Percentiles rank a stretch among this genome's conserved stretches.
phyloP scores from a whole-genome alignment of 1,140 invertebrate genomes.

The Rhopalosiphum maidis region DNA sequence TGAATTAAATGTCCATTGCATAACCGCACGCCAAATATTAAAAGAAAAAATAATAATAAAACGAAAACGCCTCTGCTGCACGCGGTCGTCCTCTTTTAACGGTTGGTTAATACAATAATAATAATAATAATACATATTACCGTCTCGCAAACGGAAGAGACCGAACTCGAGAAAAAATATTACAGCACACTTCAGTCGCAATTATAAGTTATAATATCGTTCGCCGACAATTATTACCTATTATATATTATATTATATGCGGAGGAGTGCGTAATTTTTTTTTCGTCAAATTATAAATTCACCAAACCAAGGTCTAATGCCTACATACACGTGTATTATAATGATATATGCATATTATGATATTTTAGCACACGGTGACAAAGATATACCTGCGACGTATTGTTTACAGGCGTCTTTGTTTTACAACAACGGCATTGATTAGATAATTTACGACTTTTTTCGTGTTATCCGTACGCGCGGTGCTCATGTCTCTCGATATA shows the following conservation, averaged over 20 bases:
- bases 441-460: conserved; percentile 32
- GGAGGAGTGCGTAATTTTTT: not conserved
- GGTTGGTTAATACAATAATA: not conserved
- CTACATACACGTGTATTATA: not conserved
- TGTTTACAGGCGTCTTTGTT: not conserved
- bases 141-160: not conserved
- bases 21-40: not conserved
- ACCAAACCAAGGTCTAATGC: not conserved
- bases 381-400: not conserved
- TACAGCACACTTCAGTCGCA: not conserved
- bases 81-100: not conserved
- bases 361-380: not conserved
- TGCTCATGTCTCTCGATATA: not conserved
- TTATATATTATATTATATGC: not conserved
- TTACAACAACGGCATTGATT: conserved; percentile 12
- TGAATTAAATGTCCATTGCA: not conserved
- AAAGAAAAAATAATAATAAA: not conserved
- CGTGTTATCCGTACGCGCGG: not conserved
- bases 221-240: not conserved
- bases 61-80: conserved; percentile 22
- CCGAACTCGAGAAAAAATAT: not conserved
- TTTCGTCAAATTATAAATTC: conserved; percentile 21
- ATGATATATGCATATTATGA: not conserved
- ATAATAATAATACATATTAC: not conserved
- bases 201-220: not conserved